Evolutionary conservation across 2,888 invertebrate genomes (phyloP), one percentile per base, ranked within the genome.

Genomic region (Cephus pulcher): DNA sequence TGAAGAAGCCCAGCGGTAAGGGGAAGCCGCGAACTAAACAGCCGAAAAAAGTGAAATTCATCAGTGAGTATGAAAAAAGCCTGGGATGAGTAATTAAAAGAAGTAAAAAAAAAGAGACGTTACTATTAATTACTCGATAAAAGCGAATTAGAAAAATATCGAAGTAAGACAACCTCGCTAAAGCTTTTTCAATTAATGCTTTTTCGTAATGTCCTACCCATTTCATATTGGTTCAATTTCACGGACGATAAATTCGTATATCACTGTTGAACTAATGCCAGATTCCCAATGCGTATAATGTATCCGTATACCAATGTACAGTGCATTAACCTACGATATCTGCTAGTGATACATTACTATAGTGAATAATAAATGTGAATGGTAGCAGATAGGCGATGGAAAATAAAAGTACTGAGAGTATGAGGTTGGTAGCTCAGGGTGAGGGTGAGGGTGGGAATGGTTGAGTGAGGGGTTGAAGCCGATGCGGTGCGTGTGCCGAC

Each of bases 21-120:
- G 94, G 94, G 89, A 97, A 96, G 92, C 95, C 95, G 83, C 93
- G 96, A 91, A 96, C 96, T 88, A 96, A 96, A 93, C 97, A 97
- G 92, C 97, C 97, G 83, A 97, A 96, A 94, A 96, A 96, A 94
- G 96, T 97, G 83, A 96, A 97, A 93, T 97, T 97, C 91, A 96
- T 97, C 93, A 96, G 97, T 97, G 94, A 97, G 97, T 97, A 93
- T 83, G 12, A 56, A 56, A 23, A 23, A 9, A 15, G 15, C 2
- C 23, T 56, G 56, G 23, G 56, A 23, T 1, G 9, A 23, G 15
- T 56, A 56, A 56, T 23, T 23, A 23, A 23, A 56, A 23, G 15
- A 40, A 40, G 40, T 4, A 40, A 40, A 12, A 15, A 56, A 23
- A 15, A 9, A 23, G 2, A 56, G 56, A 56, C 56, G 56, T 56